phyloP scores from a whole-genome alignment of 2,888 invertebrate species.

The Cybosia mesomella region DNA sequence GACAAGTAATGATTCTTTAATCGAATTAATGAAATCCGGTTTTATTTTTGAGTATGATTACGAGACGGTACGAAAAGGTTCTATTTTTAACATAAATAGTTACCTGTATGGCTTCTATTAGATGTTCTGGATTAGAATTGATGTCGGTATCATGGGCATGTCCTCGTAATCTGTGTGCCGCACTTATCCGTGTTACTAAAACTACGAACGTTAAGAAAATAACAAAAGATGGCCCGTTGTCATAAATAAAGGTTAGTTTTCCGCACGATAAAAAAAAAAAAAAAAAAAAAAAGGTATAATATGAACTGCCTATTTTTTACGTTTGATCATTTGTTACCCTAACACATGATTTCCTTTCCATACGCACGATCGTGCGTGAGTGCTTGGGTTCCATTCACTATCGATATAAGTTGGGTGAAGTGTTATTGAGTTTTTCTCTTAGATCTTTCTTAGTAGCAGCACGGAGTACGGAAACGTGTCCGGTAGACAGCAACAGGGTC shows the following conservation, averaged over 20 bases:
- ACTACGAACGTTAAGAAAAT: neutral
- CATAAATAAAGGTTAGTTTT: neutral
- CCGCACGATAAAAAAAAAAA: no score
- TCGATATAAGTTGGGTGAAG: neutral
- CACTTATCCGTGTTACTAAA: neutral
- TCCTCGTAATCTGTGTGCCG: neutral
- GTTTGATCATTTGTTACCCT: slow-evolving; percentile 4
- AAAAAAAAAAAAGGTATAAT: no score
- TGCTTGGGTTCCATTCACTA: neutral
- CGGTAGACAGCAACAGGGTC: neutral
- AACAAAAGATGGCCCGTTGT: neutral
- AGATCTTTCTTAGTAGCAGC: neutral
- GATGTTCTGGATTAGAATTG: slow-evolving; percentile 3
- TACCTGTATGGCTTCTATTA: slow-evolving; percentile 31
- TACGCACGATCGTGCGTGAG: slow-evolving; percentile 1
- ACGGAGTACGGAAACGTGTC: neutral
- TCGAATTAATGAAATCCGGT: slow-evolving; percentile 54
- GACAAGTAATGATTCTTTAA: slow-evolving; percentile 52
- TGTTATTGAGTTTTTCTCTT: neutral
- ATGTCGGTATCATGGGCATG: neutral
- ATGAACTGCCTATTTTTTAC: neutral
- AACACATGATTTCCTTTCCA: neutral
- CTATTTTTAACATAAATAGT: slow-evolving; percentile 31
- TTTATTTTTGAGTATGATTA: slow-evolving; percentile 46
- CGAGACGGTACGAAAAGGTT: slow-evolving; percentile 33